Conservation (phyloP, 2,797 vertebrate genomes). For the Rhinichthys osculus region DNA sequence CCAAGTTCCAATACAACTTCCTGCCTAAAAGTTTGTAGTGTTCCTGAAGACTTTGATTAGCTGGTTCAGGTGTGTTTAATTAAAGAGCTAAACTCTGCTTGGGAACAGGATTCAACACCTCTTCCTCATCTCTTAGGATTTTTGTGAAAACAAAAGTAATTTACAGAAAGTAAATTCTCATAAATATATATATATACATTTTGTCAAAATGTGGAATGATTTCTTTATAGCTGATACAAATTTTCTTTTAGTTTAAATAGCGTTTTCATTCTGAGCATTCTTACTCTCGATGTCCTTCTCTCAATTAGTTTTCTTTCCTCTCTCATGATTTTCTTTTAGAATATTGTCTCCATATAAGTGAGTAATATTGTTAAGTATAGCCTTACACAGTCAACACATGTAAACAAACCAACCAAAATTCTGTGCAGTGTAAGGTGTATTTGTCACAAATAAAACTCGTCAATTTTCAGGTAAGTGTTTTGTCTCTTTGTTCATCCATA, state of each 20-base stretch:
- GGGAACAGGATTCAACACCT: background rate
- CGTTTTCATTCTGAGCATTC: background rate
- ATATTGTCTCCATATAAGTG: slow-evolving; percentile 1
- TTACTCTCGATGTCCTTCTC: background rate
- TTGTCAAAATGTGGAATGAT: background rate
- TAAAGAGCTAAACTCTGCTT: background rate
- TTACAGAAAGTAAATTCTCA: background rate
- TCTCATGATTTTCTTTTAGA: background rate
- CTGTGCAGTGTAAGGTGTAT: slow-evolving; percentile 6
- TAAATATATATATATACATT: background rate
- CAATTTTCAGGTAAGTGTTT: background rate
- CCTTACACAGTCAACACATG: background rate
- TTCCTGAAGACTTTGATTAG: background rate
- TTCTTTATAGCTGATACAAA: background rate
- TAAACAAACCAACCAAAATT: background rate
- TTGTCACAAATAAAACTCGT: slow-evolving; percentile 25
- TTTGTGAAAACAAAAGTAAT: background rate
- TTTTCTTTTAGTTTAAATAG: background rate
- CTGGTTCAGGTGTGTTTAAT: background rate
- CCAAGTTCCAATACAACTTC: background rate
- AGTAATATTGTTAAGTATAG: background rate
- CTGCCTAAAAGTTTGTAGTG: background rate
- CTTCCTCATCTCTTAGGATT: background rate
- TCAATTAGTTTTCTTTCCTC: background rate
- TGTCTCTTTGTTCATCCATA: background rate